phyloP scores from a whole-genome alignment of 1,140 invertebrate genomes.

The Drosophila repleta region DNA sequence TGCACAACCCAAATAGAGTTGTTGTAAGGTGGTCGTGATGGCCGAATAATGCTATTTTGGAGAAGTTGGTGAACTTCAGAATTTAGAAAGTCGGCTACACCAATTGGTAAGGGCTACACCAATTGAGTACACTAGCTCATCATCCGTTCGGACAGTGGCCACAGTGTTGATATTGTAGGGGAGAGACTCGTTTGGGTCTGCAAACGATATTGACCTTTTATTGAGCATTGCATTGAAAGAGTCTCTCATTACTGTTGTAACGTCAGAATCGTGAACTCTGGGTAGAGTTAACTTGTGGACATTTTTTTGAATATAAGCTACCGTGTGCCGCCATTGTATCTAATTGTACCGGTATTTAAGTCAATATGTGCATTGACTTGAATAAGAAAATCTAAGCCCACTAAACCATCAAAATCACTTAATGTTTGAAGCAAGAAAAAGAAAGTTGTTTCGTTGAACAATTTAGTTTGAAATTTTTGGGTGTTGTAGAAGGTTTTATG shows the following conservation, averaged over 20 bases:
- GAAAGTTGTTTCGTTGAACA: too few species aligned
- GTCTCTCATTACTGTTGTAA: not conserved
- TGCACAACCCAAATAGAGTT: not conserved
- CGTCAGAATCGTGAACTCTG: not conserved
- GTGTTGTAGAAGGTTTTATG: too few species aligned
- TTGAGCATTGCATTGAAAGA: not conserved
- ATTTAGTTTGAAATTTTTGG: too few species aligned
- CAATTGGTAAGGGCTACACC: not conserved
- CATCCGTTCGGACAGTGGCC: not conserved
- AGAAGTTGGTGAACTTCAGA: not conserved
- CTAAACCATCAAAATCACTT: conserved; percentile 1
- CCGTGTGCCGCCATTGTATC: not conserved
- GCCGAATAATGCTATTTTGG: too few species aligned
- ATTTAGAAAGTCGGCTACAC: too few species aligned
- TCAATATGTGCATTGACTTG: not conserved
- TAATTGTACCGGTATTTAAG: not conserved
- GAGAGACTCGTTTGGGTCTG: not conserved
- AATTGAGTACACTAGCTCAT: conserved; percentile 4
- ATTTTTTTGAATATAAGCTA: not conserved
- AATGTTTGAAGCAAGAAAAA: not conserved
- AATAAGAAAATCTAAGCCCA: not conserved
- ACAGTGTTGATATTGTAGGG: conserved; percentile 6
- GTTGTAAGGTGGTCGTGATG: too few species aligned
- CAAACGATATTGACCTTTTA: not conserved
- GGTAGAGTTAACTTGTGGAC: not conserved